phyloP scores from a whole-genome alignment of 2,888 invertebrate species.

The Luperina nickerlii region DNA sequence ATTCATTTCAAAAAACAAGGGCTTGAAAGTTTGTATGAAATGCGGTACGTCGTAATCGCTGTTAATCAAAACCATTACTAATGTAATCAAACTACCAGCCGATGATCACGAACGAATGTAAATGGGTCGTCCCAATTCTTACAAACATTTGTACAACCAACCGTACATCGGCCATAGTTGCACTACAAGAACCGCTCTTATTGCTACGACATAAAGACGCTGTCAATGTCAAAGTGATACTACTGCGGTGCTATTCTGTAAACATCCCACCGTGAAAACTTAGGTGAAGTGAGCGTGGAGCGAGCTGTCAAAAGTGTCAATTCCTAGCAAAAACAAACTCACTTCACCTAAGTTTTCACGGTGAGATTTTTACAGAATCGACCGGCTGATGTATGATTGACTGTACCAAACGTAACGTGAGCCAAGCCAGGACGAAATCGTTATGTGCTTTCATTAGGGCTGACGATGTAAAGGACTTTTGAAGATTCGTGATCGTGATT shows the following conservation, averaged over 20 bases:
- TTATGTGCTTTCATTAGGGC: constrained; percentile 57
- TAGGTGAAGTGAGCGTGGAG: too few relatives aligned
- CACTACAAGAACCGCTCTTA: neutral
- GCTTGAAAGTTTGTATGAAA: too few relatives aligned
- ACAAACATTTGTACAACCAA: constrained; percentile 42
- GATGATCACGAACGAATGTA: constrained; percentile 59
- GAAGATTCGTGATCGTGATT: neutral
- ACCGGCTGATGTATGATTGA: neutral
- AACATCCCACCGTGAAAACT: too few relatives aligned
- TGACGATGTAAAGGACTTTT: constrained; percentile 30
- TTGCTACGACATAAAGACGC: neutral
- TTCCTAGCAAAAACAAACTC: too few relatives aligned
- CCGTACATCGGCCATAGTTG: neutral
- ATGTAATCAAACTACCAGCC: constrained; percentile 64
- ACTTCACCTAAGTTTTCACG: too few relatives aligned
- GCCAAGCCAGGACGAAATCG: constrained; percentile 65
- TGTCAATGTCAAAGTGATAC: neutral
- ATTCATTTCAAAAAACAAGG: too few relatives aligned
- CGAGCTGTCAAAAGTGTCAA: too few relatives aligned
- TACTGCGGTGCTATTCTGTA: too few relatives aligned
- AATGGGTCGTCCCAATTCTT: constrained; percentile 69
- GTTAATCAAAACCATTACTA: constrained; percentile 40
- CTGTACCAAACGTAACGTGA: constrained; percentile 48
- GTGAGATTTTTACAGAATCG: too few relatives aligned
- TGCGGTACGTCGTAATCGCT: too few relatives aligned